A percentile compares a stretch with the other conserved stretches of the same genome.
Evolutionary conservation across 2,113 vertebrate species (phyloP).

Genomic region (Albula goreensis): DNA sequence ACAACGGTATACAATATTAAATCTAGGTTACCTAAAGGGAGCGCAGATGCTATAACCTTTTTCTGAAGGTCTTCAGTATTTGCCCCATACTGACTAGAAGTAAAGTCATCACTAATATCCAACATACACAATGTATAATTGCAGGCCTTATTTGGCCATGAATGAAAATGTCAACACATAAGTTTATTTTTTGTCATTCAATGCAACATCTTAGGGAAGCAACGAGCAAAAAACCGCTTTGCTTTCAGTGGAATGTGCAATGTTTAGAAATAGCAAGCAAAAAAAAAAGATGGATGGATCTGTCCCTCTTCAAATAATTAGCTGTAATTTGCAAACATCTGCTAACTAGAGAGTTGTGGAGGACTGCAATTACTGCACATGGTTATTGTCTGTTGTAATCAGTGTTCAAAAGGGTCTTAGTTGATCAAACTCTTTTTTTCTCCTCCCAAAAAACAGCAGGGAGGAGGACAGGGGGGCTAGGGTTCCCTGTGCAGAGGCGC

Average conservation of each 20-base stretch:
- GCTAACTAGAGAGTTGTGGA: background rate
- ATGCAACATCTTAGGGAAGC: background rate
- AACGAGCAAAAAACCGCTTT: background rate
- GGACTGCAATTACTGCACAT: conserved; percentile 22
- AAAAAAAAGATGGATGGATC: background rate
- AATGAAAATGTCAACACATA: background rate
- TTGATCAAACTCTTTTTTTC: conserved; percentile 1
- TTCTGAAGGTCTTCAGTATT: background rate
- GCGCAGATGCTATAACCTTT: too few relatives aligned
- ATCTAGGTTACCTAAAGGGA: too few relatives aligned
- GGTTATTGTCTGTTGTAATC: conserved; percentile 12
- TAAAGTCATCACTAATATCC: background rate
- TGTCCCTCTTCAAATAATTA: conserved; percentile 6
- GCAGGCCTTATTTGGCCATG: background rate
- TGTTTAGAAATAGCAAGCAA: background rate
- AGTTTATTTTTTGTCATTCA: background rate
- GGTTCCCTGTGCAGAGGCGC: conserved; percentile 11
- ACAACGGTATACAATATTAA: too few relatives aligned
- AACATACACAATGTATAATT: background rate
- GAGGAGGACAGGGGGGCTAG: conserved; percentile 26
- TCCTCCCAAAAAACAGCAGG: background rate
- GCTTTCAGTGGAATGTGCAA: background rate
- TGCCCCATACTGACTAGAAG: background rate
- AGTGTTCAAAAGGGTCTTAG: background rate
- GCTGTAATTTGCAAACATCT: conserved; percentile 15